Evolutionary conservation across 2,888 invertebrate species (phyloP).

Genomic region (Synergus itoensis): DNA sequence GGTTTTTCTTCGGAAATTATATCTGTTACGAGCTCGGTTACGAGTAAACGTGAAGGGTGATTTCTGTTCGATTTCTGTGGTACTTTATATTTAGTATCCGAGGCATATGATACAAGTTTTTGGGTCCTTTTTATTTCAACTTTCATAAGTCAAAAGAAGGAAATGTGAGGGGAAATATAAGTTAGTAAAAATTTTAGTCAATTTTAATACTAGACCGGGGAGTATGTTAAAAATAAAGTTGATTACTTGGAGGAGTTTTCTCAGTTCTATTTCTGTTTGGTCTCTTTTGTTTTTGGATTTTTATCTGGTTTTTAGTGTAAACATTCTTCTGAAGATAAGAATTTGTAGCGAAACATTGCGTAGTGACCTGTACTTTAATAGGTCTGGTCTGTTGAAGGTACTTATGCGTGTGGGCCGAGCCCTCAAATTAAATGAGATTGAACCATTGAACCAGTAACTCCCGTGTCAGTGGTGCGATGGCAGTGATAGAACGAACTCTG

Average conservation of each 20-base stretch:
- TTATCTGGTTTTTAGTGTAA: not conserved
- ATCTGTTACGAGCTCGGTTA: not conserved
- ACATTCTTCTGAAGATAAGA: not conserved
- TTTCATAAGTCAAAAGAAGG: not conserved
- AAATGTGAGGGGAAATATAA: not conserved
- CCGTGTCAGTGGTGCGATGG: slow-evolving; percentile 42
- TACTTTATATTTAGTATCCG: not conserved
- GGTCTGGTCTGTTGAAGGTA: slow-evolving; percentile 23
- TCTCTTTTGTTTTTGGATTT: not conserved
- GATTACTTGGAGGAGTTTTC: not conserved
- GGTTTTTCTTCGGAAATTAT: not conserved
- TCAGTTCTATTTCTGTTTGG: not conserved
- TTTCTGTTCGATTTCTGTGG: not conserved
- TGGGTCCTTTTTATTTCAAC: not conserved
- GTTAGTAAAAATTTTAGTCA: not conserved
- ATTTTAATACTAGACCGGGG: not conserved
- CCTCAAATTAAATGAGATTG: slow-evolving; percentile 42
- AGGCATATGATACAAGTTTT: not conserved
- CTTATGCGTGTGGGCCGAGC: slow-evolving; percentile 51
- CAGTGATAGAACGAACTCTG: slow-evolving; percentile 39
- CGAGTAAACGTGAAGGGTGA: not conserved
- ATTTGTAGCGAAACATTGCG: not conserved
- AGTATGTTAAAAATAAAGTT: not conserved
- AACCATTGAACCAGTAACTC: slow-evolving; percentile 51
- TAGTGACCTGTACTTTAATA: slow-evolving; percentile 16